phyloP scores from a whole-genome alignment of 2,113 vertebrate genomes.

The Rhagologus leucostigma region DNA sequence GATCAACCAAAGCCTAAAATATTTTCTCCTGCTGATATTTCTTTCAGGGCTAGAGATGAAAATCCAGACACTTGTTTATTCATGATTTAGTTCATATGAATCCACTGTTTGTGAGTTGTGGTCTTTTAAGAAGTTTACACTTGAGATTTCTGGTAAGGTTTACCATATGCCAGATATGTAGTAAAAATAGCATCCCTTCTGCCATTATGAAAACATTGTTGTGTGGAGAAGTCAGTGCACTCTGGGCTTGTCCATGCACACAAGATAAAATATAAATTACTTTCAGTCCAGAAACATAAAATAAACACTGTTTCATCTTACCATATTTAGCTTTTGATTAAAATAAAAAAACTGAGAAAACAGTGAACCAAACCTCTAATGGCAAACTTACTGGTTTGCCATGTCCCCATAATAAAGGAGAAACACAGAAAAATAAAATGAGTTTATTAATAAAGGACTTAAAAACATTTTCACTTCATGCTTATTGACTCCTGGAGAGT shows the following conservation, averaged over 20 bases:
- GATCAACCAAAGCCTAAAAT: accelerated
- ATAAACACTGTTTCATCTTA: neutral
- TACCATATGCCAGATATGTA: neutral
- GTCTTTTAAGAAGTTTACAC: neutral
- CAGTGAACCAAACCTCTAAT: accelerated
- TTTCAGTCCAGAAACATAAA: neutral
- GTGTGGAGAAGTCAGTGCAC: neutral
- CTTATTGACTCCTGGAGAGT: neutral
- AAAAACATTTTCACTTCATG: neutral
- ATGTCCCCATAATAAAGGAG: neutral
- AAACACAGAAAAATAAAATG: neutral
- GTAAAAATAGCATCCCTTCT: neutral
- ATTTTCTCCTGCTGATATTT: neutral
- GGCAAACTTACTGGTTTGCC: neutral
- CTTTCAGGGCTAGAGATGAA: neutral
- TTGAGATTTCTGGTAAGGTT: neutral
- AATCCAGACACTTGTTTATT: neutral
- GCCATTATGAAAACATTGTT: neutral
- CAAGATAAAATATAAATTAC: neutral
- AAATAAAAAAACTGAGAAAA: neutral
- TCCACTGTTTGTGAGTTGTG: neutral
- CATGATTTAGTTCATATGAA: neutral
- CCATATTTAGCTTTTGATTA: neutral
- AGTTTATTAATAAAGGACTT: neutral
- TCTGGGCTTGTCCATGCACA: neutral